Evolutionary conservation across 2,888 invertebrate species (phyloP), one percentile per base, ranked within the genome.

Genomic region (Macrosoma leucophasiata): DNA sequence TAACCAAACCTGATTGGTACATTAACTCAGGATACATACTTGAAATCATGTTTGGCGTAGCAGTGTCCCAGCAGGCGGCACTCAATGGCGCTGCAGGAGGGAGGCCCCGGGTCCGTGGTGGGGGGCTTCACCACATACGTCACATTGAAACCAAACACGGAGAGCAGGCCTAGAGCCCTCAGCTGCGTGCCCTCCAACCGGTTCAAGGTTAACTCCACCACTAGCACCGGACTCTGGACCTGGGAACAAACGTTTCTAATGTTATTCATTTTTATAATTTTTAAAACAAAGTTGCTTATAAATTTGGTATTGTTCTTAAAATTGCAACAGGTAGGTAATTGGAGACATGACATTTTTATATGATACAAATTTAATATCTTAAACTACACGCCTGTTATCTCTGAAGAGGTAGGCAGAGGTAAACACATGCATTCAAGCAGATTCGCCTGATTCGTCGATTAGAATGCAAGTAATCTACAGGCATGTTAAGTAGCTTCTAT

Each of bases 131-230:
- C 90, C 62, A 95, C 94, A 66, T 96, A 96, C 13, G 96, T 96
- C 54, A 96, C 90, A 77, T 97, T 96, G 81, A 97, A 96, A 8
- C 96, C 96, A 62, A 92, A 95, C 21, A 95, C 94, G 42, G 95
- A 91, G 40, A 96, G 84, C 15, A 96, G 86, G 33, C 91, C 89
- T 43, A 94, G 78, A 0, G 94, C 95, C 3, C 96, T 85, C 35
- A 96, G 82, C 74, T 96, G 95, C 15, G 93, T 91, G 5, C 93
- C 93, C 62, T 94, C 93, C 39, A 91, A 76, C 13, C 89, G 84
- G 49, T 89, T 85, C 53, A 95, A 85, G 23, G 86, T 81, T 53
- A 96, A 88, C 46, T 92, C 91, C 42, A 96, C 88, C 36, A 94
- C 93, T 43, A 96, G 78, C 48, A 90, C 94, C 31, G 91, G 91